Base-by-base conservation (phyloP, 2,888 invertebrate species). In the Dasypogon diadema region DNA sequence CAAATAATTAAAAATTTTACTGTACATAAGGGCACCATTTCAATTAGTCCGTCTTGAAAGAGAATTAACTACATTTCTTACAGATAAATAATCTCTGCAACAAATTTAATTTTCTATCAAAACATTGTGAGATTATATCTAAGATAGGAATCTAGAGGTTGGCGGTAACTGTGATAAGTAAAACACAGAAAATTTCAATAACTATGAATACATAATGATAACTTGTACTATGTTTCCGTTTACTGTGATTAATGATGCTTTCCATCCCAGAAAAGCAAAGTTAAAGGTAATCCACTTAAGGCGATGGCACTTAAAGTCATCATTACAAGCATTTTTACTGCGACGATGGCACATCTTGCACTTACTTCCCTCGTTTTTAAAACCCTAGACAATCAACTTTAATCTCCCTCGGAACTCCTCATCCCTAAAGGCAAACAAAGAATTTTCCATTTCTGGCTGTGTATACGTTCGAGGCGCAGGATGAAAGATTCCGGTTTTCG, bases 261-360 rank as follows among this genome's bases (percentile, higher is more conserved):
- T 83, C 84, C 80, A 83, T 84, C 51, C 34, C 54, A n/a, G 54
- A 70, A 54, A 51, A 70, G 34, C 70, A 51, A 24, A 26, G 85
- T 85, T 84, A 84, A 85, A 83, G 85, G 84, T 84, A 84, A 85
- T 85, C 84, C 84, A 85, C 85, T 85, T 84, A 85, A 84, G 83
- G 80, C 83, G 84, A 85, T 83, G 84, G 82, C 84, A 84, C 84
- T 85, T 84, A 84, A 84, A 85, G 84, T 84, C 84, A 83, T 85
- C 85, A 85, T 85, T 85, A 85, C 85, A 85, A 85, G 83, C 82
- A 81, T 82, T 85, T 84, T 84, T 83, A 84, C 82, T 83, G 83
- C 84, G 85, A 82, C 83, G 85, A 85, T 83, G 83, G 85, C 82
- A 84, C 84, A 85, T 85, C 84, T 85, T 85, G 85, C 84, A 85